Evolutionary conservation across 1,140 invertebrate species (phyloP), one percentile per base, ranked within the genome.

Genomic region (Globodera ellingtonae): DNA sequence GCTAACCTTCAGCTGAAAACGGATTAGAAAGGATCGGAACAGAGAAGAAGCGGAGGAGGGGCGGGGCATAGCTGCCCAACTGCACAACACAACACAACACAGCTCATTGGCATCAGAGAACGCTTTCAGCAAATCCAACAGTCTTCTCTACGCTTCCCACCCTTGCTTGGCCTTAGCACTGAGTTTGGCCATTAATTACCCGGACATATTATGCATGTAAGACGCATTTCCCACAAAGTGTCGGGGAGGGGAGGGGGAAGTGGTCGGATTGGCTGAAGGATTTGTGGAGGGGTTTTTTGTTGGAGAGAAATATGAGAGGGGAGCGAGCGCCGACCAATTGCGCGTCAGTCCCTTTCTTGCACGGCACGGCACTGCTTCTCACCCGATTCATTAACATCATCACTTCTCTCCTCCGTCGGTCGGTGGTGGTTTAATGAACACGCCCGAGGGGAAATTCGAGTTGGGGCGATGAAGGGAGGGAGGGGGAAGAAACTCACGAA

Each of bases 401-500:
- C 35, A 35, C 13, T 44, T 47, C 59, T 15, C 13, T 65, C 59
- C 67, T 35, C 67, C 67, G 35, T 10, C n/a, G 8, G 35, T 35
- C 66, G n/a, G n/a, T 67, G 67, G 67, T 47, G 67, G 67, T 70
- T 70, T 70, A 70, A 70, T 70, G 67, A 70, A 70, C 56, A 62
- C 67, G 67, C 67, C 67, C 67, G 67, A 70, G 67, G 67, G 46
- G 67, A 70, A 70, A 70, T 70, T 70, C 67, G 67, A 70, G 67
- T 70, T 44, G 35, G 66, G 67, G 35, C 13, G 10, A 35, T 44
- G 24, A 4, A 21, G 18, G 35, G 7, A 70, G n/a, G 15, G 52
- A 5, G 13, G 21, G 13, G 18, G 0, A 6, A 72, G 13, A 44
- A 21, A 35, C n/a, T 21, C 46, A 9, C 52, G 18, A 52, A 18